These are phyloP conservation scores for Allolobophora icterica DNA, from an alignment of 2,888 invertebrate species.

Conservation along the genomic window DNA sequence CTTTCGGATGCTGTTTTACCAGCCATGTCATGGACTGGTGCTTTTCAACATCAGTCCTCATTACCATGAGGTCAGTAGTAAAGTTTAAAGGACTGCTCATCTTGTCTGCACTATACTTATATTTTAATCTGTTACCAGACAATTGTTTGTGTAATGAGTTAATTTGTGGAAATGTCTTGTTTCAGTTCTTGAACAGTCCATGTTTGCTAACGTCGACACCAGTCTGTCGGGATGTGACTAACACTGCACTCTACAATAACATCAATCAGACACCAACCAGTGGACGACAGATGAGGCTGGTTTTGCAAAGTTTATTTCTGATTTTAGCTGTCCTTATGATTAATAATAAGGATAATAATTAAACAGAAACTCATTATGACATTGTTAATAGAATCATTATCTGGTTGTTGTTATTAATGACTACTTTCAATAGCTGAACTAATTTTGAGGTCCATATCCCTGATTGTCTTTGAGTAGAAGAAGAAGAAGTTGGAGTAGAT, in stretches of 20 bases:
- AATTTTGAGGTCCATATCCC: background rate
- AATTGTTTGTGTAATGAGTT: too few relatives aligned
- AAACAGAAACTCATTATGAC: background rate
- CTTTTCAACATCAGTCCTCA: too few relatives aligned
- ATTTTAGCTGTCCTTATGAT: too few relatives aligned
- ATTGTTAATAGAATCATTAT: background rate
- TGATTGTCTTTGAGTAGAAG: background rate
- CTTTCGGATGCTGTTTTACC: too few relatives aligned
- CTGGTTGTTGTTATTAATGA: background rate
- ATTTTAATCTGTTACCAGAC: too few relatives aligned
- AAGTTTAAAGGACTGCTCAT: too few relatives aligned
- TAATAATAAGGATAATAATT: background rate
- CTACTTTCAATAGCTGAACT: background rate
- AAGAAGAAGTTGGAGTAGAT: background rate
- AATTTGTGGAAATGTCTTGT: background rate
- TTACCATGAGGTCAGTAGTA: too few relatives aligned
- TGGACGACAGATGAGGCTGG: background rate
- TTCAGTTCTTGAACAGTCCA: constrained; percentile 62
- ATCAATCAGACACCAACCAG: background rate
- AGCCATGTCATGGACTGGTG: too few relatives aligned
- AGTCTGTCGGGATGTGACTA: constrained; percentile 49
- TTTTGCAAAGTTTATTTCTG: background rate
- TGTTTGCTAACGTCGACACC: constrained; percentile 64
- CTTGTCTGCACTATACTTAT: too few relatives aligned
- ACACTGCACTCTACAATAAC: constrained; percentile 27